Base-by-base conservation (phyloP, 2,888 invertebrate genomes). In the Euclidia mi region DNA sequence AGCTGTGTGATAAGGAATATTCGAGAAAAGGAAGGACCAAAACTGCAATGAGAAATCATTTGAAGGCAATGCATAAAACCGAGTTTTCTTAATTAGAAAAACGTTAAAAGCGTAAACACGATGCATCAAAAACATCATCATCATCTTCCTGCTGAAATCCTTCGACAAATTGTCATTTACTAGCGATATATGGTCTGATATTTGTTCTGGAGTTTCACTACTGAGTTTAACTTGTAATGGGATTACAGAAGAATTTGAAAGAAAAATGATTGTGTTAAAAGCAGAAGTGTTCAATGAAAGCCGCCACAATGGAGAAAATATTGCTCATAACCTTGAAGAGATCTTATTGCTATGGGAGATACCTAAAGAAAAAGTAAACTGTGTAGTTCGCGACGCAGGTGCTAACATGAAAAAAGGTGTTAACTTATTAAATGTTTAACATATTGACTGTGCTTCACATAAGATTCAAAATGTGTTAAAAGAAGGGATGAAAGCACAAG, bases 401-500 rank as follows among this genome's bases (percentile, higher is more conserved):
- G 52, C 57, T 40, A 67, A 67, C 48, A 63, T 63, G 60, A 64
- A 60, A 59, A 65, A 59, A 62, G 56, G 62, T 56, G 51, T 66
- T 59, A 41, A 49, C 45, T 56, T 50, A 28, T 51, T 60, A 55
- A 42, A 29, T 28, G 47, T 55, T 55, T 44, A 18, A 46, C 14
- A 58, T 17, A 52, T 59, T 35, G 56, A 57, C 15, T 64, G 52
- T 53, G 18, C 31, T 15, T 51, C 53, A 34, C 45, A 61, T 32
- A 34, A 61, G 46, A 52, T 56, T 12, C 56, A 61, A 58, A 37
- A 34, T 50, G 47, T 47, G 18, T 35, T 59, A 15, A 43, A 57
- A 40, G 43, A 50, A 57, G 56, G 49, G 31, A 11, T 61, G 7
- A 56, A 57, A 17, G 15, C 52, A 29, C 56, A 62, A 42, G 43